Percentiles rank a stretch among this genome's conserved stretches.
Conservation (phyloP, 2,888 invertebrate species). For the Nemapogon koenigi region DNA sequence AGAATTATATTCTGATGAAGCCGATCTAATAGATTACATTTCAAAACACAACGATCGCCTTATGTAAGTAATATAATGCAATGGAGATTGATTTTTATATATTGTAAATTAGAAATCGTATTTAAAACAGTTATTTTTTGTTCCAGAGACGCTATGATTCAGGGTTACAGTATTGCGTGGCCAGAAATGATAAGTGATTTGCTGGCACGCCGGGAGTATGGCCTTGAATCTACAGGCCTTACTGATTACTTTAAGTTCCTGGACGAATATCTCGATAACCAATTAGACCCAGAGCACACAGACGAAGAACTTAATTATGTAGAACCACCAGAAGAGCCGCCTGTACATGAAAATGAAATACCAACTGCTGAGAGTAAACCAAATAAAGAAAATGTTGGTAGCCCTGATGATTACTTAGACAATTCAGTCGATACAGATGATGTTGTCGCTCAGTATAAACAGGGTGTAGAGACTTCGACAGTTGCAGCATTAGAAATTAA, state of each 20-base stretch:
- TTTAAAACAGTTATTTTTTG: constrained; percentile 9
- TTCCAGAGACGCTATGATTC: constrained; percentile 49
- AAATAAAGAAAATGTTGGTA: constrained; percentile 21
- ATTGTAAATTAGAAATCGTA: background rate
- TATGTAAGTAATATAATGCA: constrained; percentile 31
- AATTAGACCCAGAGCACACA: constrained; percentile 35
- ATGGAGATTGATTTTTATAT: background rate
- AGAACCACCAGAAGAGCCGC: constrained; percentile 28
- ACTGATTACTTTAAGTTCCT: constrained; percentile 63
- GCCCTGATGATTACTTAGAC: constrained; percentile 24
- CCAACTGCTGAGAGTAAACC: constrained; percentile 17
- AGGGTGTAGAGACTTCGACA: constrained; percentile 42
- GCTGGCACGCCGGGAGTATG: constrained; percentile 49
- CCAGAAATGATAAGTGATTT: constrained; percentile 54
- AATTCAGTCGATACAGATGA: constrained; percentile 42
- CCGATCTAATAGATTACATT: constrained; percentile 45
- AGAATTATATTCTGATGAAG: constrained; percentile 47
- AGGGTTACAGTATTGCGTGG: constrained; percentile 50
- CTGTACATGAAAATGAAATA: constrained; percentile 35
- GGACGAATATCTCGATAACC: constrained; percentile 58
- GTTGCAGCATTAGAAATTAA: constrained; percentile 54
- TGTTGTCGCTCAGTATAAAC: constrained; percentile 29
- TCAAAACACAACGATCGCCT: constrained; percentile 41
- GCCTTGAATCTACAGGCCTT: constrained; percentile 52
- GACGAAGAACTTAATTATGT: constrained; percentile 37